These are phyloP conservation scores for Tinamus guttatus DNA, from an alignment of 2,113 vertebrate genomes.

Conservation along the genomic window DNA sequence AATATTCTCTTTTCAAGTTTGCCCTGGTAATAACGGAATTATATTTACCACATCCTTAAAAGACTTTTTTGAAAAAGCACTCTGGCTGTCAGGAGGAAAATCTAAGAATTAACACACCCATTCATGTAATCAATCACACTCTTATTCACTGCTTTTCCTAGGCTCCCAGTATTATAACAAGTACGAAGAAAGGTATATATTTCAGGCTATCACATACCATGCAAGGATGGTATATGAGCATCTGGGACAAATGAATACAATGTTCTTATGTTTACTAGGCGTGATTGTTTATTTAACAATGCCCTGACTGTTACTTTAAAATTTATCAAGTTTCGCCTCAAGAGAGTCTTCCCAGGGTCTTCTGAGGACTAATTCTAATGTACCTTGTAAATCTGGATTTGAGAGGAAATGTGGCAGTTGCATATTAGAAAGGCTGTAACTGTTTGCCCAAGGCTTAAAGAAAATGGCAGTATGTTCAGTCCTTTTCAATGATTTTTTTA, in stretches of 20 bases:
- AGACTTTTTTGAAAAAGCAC: background rate
- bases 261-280: background rate
- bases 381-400: background rate
- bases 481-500: background rate
- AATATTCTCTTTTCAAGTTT: background rate
- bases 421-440: background rate
- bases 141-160: background rate
- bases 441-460: background rate
- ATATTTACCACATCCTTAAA: background rate
- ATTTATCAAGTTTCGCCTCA: background rate
- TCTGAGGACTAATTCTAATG: background rate
- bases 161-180: background rate
- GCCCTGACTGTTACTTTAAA: background rate
- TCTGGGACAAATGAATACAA: background rate
- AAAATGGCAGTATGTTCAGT: background rate
- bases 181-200: background rate
- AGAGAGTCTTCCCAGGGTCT: background rate
- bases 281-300: background rate
- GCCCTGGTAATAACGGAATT: background rate
- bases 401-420: background rate
- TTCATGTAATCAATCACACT: background rate
- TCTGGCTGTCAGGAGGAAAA: background rate
- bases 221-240: background rate
- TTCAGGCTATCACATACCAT: background rate
- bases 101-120: background rate